A percentile compares a stretch with the other conserved stretches of the same genome.
Conservation (phyloP, 1,140 invertebrate species). For the Drosophila yakuba region DNA sequence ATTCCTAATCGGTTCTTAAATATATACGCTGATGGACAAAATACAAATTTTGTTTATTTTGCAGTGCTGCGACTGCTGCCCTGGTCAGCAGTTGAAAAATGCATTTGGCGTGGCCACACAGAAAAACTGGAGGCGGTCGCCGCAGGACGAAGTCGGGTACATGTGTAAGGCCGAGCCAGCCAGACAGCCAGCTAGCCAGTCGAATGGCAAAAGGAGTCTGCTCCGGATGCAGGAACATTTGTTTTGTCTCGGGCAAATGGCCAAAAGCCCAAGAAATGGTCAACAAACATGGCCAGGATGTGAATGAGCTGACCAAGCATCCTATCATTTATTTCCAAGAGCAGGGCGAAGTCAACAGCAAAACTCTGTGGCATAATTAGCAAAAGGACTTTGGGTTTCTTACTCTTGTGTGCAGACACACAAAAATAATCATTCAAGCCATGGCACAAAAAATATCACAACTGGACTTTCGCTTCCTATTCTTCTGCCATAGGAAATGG, state of each 20-base stretch:
- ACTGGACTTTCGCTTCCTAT: conserved; percentile 5
- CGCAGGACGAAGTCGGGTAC: conserved; percentile 31
- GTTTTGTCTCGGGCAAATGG: conserved; percentile 53
- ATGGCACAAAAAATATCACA: conserved; percentile 24
- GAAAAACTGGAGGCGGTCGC: conserved; percentile 37
- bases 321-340: conserved; percentile 55
- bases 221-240: conserved; percentile 57
- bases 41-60: not conserved
- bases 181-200: not conserved
- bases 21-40: no score
- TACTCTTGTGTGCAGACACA: conserved; percentile 26
- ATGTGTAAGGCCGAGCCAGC: conserved; percentile 40
- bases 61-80: conserved; percentile 5
- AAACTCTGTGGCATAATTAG: conserved; percentile 73
- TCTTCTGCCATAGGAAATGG: conserved; percentile 9
- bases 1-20: not conserved
- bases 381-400: conserved; percentile 47
- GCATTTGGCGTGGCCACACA: conserved; percentile 51
- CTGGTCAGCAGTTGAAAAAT: conserved; percentile 58
- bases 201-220: conserved; percentile 17
- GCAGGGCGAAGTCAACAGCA: conserved; percentile 39
- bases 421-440: conserved; percentile 42
- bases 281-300: conserved; percentile 46
- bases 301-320: conserved; percentile 43
- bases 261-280: conserved; percentile 51